Evolutionary conservation across 2,797 vertebrate species (phyloP).

Genomic region (Halcyon badia): DNA sequence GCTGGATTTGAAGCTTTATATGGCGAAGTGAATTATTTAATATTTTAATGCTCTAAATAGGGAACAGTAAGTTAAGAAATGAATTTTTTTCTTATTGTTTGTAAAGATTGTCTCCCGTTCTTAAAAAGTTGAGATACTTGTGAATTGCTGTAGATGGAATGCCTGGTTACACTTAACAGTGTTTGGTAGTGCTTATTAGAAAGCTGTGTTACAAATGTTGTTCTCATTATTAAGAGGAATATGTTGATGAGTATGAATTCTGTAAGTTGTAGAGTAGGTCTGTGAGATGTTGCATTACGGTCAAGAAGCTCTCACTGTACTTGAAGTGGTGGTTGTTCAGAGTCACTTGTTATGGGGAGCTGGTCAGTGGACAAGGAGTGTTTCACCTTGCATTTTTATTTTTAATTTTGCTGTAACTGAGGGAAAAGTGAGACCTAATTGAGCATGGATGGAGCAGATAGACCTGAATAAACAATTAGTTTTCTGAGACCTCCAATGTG

Average conservation of each 20-base stretch:
- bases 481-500: conserved; percentile 51
- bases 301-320: neutral
- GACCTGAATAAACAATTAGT: conserved; percentile 77
- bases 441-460: conserved; percentile 59
- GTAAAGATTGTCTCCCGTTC: neutral
- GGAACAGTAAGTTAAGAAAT: neutral
- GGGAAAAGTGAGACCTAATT: conserved; percentile 58
- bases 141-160: neutral
- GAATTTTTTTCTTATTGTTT: neutral
- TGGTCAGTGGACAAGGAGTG: conserved; percentile 25
- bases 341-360: neutral
- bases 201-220: conserved; percentile 8
- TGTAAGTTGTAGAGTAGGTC: neutral
- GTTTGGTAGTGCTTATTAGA: neutral
- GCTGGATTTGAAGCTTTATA: conserved; percentile 42
- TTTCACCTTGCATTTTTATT: conserved; percentile 67
- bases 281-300: neutral
- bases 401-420: conserved; percentile 69
- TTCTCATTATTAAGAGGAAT: conserved; percentile 7
- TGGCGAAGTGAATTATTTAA: neutral
- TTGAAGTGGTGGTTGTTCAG: neutral
- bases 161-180: neutral
- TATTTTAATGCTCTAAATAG: conserved; percentile 9
- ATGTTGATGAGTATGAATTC: conserved; percentile 4
- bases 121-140: neutral